Evolutionary conservation across 2,113 vertebrate species (phyloP).

Genomic region (Indicator indicator): DNA sequence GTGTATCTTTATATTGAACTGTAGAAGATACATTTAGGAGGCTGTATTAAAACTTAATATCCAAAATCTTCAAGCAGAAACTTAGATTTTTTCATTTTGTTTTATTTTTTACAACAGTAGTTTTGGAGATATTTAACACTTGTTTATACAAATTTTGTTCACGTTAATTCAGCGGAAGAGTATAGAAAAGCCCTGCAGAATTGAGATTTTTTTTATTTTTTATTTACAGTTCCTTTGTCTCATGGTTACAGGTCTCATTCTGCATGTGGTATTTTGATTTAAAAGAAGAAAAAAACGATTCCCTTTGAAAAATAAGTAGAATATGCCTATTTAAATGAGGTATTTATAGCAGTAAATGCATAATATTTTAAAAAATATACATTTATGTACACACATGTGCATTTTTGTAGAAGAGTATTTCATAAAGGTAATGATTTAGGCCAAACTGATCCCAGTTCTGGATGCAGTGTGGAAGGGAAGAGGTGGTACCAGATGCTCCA

Average conservation of each 20-base stretch:
- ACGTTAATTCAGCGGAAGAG: background rate
- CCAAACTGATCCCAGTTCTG: background rate
- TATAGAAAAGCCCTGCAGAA: background rate
- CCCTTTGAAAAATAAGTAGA: background rate
- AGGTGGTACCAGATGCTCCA: background rate
- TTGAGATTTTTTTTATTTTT: background rate
- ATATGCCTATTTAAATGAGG: background rate
- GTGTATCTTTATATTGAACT: constrained; percentile 93
- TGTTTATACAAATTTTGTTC: background rate
- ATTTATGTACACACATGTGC: accelerated
- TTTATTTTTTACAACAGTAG: constrained; percentile 34
- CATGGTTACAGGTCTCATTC: background rate
- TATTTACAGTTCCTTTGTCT: background rate
- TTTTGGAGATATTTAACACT: constrained; percentile 20
- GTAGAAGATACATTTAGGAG: constrained; percentile 44
- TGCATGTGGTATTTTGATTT: background rate
- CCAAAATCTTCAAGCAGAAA: constrained; percentile 60
- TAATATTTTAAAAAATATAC: background rate
- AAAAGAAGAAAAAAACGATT: background rate
- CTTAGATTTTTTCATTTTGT: constrained; percentile 25
- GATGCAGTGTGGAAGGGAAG: accelerated
- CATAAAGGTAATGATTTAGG: background rate
- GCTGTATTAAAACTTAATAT: constrained; percentile 71
- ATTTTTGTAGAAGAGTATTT: background rate
- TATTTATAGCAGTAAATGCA: background rate